phyloP scores from a whole-genome alignment of 2,113 vertebrate species.

The Erinaceus europaeus region DNA sequence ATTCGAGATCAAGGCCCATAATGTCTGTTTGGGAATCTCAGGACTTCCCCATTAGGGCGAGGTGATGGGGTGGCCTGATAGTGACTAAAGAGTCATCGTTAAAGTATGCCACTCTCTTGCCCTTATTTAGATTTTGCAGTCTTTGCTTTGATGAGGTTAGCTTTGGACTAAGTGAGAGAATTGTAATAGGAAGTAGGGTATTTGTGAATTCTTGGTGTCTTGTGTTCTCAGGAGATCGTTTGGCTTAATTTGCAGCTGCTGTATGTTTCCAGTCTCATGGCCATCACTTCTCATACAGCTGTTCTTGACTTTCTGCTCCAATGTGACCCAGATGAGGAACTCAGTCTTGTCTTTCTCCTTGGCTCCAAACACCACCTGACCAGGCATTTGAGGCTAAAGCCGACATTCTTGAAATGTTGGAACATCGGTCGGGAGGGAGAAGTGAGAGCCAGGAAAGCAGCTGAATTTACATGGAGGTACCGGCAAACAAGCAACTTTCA shows the following conservation, averaged over 20 bases:
- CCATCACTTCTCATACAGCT: not conserved
- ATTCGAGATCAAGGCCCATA: no score
- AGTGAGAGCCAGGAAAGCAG: not conserved
- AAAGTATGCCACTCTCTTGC: no score
- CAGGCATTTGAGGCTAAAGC: not conserved
- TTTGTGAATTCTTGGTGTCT: slow-evolving; percentile 15
- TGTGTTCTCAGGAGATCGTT: not conserved
- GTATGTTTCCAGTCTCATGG: not conserved
- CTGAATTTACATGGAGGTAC: not conserved
- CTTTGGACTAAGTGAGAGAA: no score
- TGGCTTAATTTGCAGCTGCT: slow-evolving; percentile 30
- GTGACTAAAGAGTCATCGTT: no score
- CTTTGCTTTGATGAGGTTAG: no score
- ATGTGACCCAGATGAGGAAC: not conserved
- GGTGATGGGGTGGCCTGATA: no score
- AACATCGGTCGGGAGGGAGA: not conserved
- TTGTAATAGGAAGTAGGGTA: no score
- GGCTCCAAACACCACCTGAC: not conserved
- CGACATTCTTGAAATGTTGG: not conserved
- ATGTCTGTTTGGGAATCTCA: no score
- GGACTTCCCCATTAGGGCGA: no score
- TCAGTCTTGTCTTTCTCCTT: not conserved
- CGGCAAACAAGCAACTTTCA: not conserved
- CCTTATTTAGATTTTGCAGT: no score
- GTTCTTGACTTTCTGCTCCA: slow-evolving; percentile 31